These are phyloP conservation scores for Premnoplex brunnescens DNA, from an alignment of 2,797 vertebrate species.

Conservation along the genomic window DNA sequence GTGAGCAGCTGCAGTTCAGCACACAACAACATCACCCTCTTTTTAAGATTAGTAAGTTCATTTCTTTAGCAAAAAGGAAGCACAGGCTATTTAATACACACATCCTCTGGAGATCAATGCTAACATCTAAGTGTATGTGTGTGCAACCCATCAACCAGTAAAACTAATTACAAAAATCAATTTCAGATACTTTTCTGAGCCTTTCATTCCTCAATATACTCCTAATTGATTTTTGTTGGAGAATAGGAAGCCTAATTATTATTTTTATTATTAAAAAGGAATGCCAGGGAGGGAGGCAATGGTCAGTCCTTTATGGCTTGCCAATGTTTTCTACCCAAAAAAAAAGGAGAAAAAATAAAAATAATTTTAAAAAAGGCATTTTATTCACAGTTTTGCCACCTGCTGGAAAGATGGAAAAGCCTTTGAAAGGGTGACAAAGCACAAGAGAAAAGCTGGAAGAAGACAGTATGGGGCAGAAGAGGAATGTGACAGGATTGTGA, in stretches of 20 bases:
- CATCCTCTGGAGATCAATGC: conserved; percentile 47
- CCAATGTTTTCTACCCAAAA: not conserved
- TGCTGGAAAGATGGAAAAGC: conserved; percentile 47
- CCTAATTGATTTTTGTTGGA: conserved; percentile 62
- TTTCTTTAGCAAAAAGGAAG: conserved; percentile 36
- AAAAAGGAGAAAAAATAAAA: not conserved
- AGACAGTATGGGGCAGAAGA: conserved; percentile 34
- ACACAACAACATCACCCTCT: not conserved
- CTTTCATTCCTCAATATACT: conserved; percentile 59
- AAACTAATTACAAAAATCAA: conserved; percentile 70
- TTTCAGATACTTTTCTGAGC: conserved; percentile 62
- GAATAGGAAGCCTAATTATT: conserved; percentile 58
- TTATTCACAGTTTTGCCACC: conserved; percentile 58
- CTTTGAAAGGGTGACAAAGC: conserved; percentile 57
- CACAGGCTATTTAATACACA: conserved; percentile 34
- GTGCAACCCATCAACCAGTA: conserved; percentile 52
- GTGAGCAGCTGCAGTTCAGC: not conserved
- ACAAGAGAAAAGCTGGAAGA: conserved; percentile 39
- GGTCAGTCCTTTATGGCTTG: not conserved
- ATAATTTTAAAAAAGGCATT: not conserved
- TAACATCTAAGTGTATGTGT: not conserved
- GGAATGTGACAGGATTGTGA: conserved; percentile 35
- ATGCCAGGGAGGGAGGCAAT: not conserved
- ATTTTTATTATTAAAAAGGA: conserved; percentile 59
- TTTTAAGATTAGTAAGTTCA: conserved; percentile 34